A percentile compares a stretch with the other conserved stretches of the same genome.
Conservation (phyloP, 2,113 vertebrate species). For the Megaceryle maxima region DNA sequence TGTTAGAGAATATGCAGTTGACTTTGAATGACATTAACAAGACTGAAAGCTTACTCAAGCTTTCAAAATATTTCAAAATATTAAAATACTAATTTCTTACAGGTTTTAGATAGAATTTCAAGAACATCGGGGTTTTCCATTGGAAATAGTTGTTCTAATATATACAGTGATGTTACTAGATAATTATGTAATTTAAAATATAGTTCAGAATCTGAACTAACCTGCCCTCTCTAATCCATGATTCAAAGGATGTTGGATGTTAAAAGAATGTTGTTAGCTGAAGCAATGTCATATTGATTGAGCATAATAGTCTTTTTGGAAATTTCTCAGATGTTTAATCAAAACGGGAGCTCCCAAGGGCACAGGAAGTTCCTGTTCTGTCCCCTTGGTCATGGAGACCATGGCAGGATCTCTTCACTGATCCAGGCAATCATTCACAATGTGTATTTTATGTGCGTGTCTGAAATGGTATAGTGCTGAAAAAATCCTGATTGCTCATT, state of each 20-base stretch:
- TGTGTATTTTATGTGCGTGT: background rate
- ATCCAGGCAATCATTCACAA: background rate
- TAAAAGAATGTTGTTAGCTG: constrained; percentile 56
- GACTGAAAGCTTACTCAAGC: background rate
- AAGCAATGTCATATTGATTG: constrained; percentile 60
- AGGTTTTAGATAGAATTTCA: background rate
- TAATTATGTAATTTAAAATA: constrained; percentile 48
- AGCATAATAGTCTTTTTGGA: constrained; percentile 46
- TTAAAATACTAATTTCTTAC: background rate
- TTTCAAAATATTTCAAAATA: constrained; percentile 36
- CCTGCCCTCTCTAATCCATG: constrained; percentile 9
- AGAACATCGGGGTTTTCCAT: background rate
- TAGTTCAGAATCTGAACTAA: constrained; percentile 18
- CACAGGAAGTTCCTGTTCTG: background rate
- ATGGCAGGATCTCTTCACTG: background rate
- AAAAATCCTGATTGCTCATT: background rate
- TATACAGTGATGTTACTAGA: constrained; percentile 12
- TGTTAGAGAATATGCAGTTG: background rate
- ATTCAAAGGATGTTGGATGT: constrained; percentile 53
- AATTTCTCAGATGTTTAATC: constrained; percentile 59
- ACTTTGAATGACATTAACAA: constrained; percentile 30
- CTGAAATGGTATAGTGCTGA: background rate
- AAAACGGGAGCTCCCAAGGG: constrained; percentile 18
- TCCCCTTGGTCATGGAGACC: background rate
- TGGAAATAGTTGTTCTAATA: constrained; percentile 14